These are phyloP conservation scores for Tetraneura akinire DNA, from an alignment of 1,140 invertebrate genomes.

Conservation along the genomic window DNA sequence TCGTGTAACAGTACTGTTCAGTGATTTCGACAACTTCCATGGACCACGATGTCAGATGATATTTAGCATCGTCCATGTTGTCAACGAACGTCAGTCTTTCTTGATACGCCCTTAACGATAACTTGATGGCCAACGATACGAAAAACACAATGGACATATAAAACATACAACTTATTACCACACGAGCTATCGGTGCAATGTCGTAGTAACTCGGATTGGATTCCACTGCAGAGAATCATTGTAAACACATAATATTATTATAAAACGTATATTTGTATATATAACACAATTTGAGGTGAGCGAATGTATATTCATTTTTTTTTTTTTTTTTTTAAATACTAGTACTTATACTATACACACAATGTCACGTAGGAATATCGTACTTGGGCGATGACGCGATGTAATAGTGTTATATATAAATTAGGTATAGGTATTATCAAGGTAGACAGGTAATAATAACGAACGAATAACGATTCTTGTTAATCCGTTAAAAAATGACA, in stretches of 20 bases:
- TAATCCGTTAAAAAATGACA: not conserved
- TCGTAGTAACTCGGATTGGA: not conserved
- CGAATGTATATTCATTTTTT: too few species aligned
- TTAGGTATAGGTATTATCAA: not conserved
- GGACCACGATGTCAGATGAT: not conserved
- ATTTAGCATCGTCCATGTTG: not conserved
- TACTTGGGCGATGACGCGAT: not conserved
- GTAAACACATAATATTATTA: too few species aligned
- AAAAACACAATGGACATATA: not conserved
- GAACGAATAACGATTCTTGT: not conserved
- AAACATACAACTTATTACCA: not conserved
- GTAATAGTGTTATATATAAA: not conserved
- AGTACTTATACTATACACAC: not conserved
- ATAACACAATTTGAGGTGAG: too few species aligned
- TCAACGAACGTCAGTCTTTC: not conserved
- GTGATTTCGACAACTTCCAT: constrained; percentile 41
- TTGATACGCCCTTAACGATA: not conserved
- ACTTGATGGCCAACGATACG: constrained; percentile 11
- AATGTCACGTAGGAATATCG: not conserved
- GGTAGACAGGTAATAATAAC: not conserved
- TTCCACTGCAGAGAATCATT: constrained; percentile 18
- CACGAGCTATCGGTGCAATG: not conserved
- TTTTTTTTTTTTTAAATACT: too few species aligned
- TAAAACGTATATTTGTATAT: too few species aligned
- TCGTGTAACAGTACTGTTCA: constrained; percentile 41